Percentiles rank a stretch among this genome's conserved stretches.
phyloP scores from a whole-genome alignment of 2,797 vertebrate genomes.

The Rhinophrynus dorsalis region DNA sequence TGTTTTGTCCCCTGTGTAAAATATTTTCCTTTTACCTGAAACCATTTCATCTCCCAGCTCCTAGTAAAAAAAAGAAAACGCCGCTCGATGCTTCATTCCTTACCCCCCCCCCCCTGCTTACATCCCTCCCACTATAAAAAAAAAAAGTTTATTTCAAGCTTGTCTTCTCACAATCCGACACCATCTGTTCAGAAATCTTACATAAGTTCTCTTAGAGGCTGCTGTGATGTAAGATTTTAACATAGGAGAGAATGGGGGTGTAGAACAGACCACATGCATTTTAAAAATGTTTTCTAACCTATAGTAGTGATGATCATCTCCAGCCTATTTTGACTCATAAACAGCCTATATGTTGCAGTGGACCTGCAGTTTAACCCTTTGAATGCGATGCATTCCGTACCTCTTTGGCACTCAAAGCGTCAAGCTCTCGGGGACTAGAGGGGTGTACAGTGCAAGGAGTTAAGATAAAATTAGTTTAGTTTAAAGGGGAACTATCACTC shows the following conservation, averaged over 20 bases:
- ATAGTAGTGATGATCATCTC: too few relatives aligned
- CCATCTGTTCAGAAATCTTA: slow-evolving; percentile 41
- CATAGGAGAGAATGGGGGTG: not conserved
- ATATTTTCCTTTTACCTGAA: slow-evolving; percentile 22
- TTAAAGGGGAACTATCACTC: too few relatives aligned
- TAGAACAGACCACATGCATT: not conserved
- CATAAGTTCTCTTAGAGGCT: slow-evolving; percentile 23
- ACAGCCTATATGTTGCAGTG: too few relatives aligned
- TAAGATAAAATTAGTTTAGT: too few relatives aligned
- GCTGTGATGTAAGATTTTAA: not conserved
- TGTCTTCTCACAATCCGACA: slow-evolving; percentile 8
- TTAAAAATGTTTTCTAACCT: not conserved
- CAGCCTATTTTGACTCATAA: too few relatives aligned
- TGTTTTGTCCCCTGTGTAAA: slow-evolving; percentile 4
- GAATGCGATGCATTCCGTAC: too few relatives aligned
- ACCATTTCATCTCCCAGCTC: slow-evolving; percentile 22
- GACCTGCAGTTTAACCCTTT: too few relatives aligned
- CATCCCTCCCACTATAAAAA: not conserved
- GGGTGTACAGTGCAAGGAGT: too few relatives aligned
- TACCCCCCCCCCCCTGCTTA: not conserved
- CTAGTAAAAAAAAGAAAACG: not conserved
- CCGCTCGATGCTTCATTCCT: too few relatives aligned
- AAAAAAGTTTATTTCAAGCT: slow-evolving; percentile 46
- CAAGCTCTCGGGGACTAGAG: too few relatives aligned
- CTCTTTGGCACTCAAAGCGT: too few relatives aligned